Evolutionary conservation across 2,888 invertebrate species (phyloP), one percentile per base, ranked within the genome.

Genomic region (Steinernema hermaphroditum): DNA sequence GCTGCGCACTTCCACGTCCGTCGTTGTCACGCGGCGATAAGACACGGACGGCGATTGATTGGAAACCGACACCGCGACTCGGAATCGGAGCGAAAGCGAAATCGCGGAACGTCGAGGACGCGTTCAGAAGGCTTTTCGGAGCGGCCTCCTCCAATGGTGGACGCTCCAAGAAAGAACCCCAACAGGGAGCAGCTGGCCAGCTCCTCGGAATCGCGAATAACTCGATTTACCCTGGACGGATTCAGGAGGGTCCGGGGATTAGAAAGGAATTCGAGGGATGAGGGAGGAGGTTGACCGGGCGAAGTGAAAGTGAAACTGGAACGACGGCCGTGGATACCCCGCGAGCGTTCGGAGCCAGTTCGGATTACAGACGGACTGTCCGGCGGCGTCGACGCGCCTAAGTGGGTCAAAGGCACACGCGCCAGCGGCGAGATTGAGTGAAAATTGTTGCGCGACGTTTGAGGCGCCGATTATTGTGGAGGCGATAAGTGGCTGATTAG

Each of bases 391-490:
- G 54, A 54, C 54, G 54, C 49, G 12, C 12, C 9, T 6, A 54
- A 27, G 24, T 54, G 27, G 54, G 54, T 54, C 54, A 54, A 54
- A 54, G 54, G 54, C 54, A 54, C 54, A 27, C 27, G 54, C 27
- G 54, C 54, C 46, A n/a, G 49, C 49, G 49, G 9, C 49, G 49
- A 49, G 54, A 54, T 54, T 54, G 54, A 54, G 54, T 54, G 54
- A 54, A 54, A 54, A 54, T 14, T 54, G 54, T 54, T 54, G 54
- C 54, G 54, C 54, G 54, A 27, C 24, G 22, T 54, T 54, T 54
- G 54, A 54, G 54, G 19, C 54, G 54, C 12, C 37, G 37, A 37
- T 37, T 19, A 54, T 54, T 14, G 6, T 22, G 27, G 24, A 27
- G 12, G 19, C 49, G 54, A 14, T 2, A 54, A 54, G 14, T 54